phyloP scores from a whole-genome alignment of 2,888 invertebrate genomes.

The Drosophila ezoana region DNA sequence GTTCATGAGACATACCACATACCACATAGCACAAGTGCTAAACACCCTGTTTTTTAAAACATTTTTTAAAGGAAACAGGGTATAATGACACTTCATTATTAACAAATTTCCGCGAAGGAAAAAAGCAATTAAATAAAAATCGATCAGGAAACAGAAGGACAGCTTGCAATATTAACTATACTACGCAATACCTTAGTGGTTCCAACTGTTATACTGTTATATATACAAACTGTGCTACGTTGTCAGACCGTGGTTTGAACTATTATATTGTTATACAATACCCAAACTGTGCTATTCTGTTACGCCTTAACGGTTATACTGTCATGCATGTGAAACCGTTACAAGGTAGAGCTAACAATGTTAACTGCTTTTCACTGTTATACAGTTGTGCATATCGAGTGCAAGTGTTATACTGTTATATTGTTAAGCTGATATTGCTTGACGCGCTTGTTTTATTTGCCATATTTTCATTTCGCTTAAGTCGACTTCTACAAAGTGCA shows the following conservation, averaged over 20 bases:
- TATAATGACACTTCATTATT: too few relatives aligned
- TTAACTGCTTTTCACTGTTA: slow-evolving; percentile 1
- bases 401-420: slow-evolving; percentile 20
- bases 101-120: too few relatives aligned
- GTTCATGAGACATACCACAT: too few relatives aligned
- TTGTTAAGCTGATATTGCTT: slow-evolving; percentile 53
- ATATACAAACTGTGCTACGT: too few relatives aligned
- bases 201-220: neutral
- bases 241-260: too few relatives aligned
- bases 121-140: too few relatives aligned
- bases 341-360: neutral
- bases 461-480: slow-evolving; percentile 51
- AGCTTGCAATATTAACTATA: neutral
- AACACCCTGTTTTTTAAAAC: too few relatives aligned
- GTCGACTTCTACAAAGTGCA: slow-evolving; percentile 22
- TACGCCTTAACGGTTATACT: neutral
- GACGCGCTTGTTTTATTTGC: slow-evolving; percentile 32
- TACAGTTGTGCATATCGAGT: neutral
- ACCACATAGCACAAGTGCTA: too few relatives aligned
- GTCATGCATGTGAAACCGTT: neutral
- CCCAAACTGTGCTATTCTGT: neutral
- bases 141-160: too few relatives aligned
- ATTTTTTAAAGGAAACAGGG: too few relatives aligned
- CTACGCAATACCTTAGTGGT: neutral
- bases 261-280: too few relatives aligned